Evolutionary conservation across 1,140 invertebrate genomes (phyloP).

Genomic region (Tyrophagus putrescentiae): DNA sequence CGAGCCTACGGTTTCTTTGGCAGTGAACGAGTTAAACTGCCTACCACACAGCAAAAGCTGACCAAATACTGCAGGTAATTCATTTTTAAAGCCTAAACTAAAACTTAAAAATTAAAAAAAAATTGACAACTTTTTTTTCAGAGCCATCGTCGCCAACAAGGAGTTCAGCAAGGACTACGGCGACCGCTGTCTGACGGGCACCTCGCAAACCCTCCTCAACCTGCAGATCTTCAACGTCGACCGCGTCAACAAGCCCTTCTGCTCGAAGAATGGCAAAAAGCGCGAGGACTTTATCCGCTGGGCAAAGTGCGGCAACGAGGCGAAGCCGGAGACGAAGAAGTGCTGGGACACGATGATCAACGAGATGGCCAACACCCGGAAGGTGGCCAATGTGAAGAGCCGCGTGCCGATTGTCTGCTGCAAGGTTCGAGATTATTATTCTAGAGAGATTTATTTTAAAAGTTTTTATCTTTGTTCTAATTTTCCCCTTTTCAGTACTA

Average conservation of each 20-base stretch:
- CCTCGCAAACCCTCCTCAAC: background rate
- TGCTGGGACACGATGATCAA: constrained; percentile 1
- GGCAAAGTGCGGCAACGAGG: background rate
- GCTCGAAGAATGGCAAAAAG: background rate
- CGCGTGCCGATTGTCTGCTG: background rate
- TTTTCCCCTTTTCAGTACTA: background rate
- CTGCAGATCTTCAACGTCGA: background rate
- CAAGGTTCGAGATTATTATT: background rate
- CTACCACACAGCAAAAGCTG: too few species aligned
- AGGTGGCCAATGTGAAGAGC: background rate
- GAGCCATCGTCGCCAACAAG: background rate
- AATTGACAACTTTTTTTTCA: background rate
- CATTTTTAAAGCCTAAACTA: too few species aligned
- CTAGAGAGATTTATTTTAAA: too few species aligned
- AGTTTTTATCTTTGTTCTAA: too few species aligned
- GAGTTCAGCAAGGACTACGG: background rate
- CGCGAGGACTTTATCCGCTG: background rate
- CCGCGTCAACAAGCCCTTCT: background rate
- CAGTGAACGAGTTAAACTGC: too few species aligned
- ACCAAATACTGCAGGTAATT: too few species aligned
- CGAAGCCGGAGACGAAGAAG: background rate
- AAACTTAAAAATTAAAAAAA: too few species aligned
- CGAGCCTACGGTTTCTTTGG: too few species aligned
- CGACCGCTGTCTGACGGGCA: background rate
- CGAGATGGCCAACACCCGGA: background rate